A percentile compares a stretch with the other conserved stretches of the same genome.
Conservation (phyloP, 2,797 vertebrate genomes). For the Acanthurus tractus region DNA sequence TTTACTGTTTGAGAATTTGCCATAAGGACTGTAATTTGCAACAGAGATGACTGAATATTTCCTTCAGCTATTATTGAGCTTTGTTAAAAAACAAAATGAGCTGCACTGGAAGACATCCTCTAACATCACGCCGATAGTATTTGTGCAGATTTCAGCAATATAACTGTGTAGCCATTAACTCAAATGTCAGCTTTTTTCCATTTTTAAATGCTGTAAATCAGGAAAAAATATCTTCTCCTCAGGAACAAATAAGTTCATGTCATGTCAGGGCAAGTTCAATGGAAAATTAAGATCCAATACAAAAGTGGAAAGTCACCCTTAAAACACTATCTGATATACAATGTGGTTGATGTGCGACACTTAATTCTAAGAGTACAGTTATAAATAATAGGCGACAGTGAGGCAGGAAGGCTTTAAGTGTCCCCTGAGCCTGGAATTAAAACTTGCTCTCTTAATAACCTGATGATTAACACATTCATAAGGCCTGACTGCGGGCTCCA, state of each 20-base stretch:
- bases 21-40: conserved; percentile 37
- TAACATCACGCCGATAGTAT: not conserved
- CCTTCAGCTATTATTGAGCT: conserved; percentile 31
- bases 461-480: conserved; percentile 65
- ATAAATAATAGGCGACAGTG: conserved; percentile 43
- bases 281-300: conserved; percentile 34
- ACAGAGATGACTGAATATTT: conserved; percentile 43
- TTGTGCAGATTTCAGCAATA: not conserved
- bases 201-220: not conserved
- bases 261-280: conserved; percentile 2
- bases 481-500: conserved; percentile 44
- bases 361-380: conserved; percentile 45
- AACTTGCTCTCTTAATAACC: conserved; percentile 67
- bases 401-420: conserved; percentile 24
- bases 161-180: not conserved
- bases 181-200: not conserved
- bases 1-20: conserved; percentile 47
- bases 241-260: conserved; percentile 10
- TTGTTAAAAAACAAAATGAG: conserved; percentile 13
- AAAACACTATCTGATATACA: conserved; percentile 44
- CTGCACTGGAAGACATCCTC: not conserved
- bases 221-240: not conserved
- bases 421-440: conserved; percentile 58
- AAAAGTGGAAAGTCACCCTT: conserved; percentile 39
- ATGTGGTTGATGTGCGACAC: conserved; percentile 27